Conservation (phyloP, 2,888 invertebrate species). For the Tenthredo notha region DNA sequence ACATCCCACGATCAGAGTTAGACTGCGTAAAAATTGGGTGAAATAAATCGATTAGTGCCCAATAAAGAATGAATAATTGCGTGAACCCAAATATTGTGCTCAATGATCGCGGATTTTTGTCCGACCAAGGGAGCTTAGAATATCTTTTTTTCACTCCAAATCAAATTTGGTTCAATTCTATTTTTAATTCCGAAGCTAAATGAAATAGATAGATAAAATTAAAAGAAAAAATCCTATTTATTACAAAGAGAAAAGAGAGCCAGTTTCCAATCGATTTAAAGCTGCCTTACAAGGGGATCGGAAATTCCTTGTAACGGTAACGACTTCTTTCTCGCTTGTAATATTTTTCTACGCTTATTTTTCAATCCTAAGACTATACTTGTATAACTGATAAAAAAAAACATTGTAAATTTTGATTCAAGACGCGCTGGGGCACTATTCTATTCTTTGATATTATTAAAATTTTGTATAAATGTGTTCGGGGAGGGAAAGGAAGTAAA, state of each 20-base stretch:
- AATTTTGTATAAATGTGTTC: not conserved
- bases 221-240: not conserved
- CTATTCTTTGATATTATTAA: slow-evolving; percentile 27
- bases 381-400: not conserved
- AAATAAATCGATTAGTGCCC: slow-evolving; percentile 3
- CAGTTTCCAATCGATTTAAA: not conserved
- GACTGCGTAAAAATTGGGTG: slow-evolving; percentile 32
- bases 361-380: slow-evolving; percentile 17
- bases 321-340: not conserved
- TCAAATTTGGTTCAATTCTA: not conserved
- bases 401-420: not conserved
- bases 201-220: not conserved
- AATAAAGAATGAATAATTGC: not conserved
- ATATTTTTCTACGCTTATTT: slow-evolving; percentile 37
- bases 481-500: not conserved
- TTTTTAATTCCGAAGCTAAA: not conserved
- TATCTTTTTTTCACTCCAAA: not conserved
- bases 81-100: not conserved
- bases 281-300: not conserved
- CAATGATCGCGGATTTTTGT: slow-evolving; percentile 14
- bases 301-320: not conserved
- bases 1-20: slow-evolving; percentile 25
- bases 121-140: not conserved
- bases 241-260: not conserved
- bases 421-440: slow-evolving; percentile 9